Evolutionary conservation across 2,888 invertebrate species (phyloP), one percentile per base, ranked within the genome.

Genomic region (Tenthredo distinguenda): DNA sequence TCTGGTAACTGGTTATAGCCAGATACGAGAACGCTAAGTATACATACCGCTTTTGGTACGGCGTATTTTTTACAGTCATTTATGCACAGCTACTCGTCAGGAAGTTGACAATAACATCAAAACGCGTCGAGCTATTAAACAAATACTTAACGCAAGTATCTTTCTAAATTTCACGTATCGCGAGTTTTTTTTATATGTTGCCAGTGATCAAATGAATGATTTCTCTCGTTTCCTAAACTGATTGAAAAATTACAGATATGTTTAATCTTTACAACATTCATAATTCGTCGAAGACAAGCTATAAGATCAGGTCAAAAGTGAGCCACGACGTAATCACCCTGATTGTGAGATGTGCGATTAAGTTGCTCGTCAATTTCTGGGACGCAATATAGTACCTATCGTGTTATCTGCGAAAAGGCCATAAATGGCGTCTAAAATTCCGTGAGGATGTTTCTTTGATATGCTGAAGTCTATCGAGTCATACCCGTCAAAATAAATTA

Each of bases 41-140:
- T 77, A n/a, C 55, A 55, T 7, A 55, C 55, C 40, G 40, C 81
- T 37, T 62, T 81, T 18, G 21, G 50, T 81, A 62, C 26, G 37
- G 12, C 81, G 37, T 43, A 81, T 62, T 81, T 47, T 58, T 62
- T 81, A 26, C 81, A 81, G 40, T 40, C 31, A 21, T 81, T 81
- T 37, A 81, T 62, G 26, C 43, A 4, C 21, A 10, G 12, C 21
- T 34, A 6, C n/a, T 26, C 21, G 81, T 81, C 62, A 62, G 62
- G 81, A 81, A 81, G 40, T 81, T 58, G 40, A 62, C 62, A 81
- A 81, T 81, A 81, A 58, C 6, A 81, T 81, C 62, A 21, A 62
- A 81, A 81, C 55, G 34, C n/a, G 6, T 10, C 31, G 12, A 76
- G 26, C 21, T 76, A 21, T 21, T 50, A 4, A 31, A 7, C 31